phyloP scores from a whole-genome alignment of 2,113 vertebrate genomes.

The Motacilla alba region DNA sequence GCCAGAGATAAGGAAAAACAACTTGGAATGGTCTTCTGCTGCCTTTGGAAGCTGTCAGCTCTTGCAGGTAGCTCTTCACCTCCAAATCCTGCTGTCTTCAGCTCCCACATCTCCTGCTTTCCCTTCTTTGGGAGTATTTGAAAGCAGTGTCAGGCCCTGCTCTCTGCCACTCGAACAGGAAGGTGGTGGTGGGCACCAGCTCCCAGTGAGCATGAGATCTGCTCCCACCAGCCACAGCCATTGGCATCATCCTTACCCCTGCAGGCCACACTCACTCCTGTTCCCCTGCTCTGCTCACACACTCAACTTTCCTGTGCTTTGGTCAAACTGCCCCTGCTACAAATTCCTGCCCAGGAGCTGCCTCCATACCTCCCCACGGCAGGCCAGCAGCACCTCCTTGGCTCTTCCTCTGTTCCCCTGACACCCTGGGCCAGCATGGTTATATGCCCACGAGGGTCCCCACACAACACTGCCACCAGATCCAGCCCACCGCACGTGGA shows the following conservation, averaged over 20 bases:
- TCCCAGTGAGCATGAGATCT: rapidly evolving
- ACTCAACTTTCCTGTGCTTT: neutral
- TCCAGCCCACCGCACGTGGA: neutral
- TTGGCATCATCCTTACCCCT: rapidly evolving
- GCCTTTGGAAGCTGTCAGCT: neutral
- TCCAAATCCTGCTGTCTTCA: neutral
- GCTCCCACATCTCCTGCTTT: neutral
- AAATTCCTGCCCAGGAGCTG: neutral
- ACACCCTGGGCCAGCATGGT: neutral
- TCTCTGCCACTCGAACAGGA: neutral
- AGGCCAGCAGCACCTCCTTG: neutral
- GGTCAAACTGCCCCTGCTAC: rapidly evolving
- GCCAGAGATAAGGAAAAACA: neutral
- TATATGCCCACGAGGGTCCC: rapidly evolving
- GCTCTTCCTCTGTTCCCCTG: neutral
- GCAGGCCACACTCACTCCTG: neutral
- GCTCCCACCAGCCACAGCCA: neutral
- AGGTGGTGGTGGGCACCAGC: neutral
- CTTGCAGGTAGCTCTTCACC: neutral
- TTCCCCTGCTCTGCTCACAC: neutral
- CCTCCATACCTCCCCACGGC: rapidly evolving
- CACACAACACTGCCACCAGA: neutral
- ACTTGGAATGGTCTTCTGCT: neutral
- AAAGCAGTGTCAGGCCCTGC: neutral
- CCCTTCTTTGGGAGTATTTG: neutral